Evolutionary conservation across 2,888 invertebrate species (phyloP), one percentile per base, ranked within the genome.

Genomic region (Clusia tigrina): DNA sequence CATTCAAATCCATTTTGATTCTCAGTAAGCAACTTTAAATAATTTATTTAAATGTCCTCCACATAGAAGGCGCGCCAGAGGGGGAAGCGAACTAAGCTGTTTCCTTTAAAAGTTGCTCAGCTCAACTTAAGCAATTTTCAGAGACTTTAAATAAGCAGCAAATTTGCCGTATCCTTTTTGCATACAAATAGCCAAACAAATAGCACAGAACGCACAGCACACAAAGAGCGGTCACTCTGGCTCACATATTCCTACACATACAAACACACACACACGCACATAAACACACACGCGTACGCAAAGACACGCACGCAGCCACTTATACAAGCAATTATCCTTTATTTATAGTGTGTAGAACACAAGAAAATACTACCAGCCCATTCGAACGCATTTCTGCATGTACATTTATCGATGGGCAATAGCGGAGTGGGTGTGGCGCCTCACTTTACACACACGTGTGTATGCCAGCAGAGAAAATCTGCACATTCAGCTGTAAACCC

Each of bases 311-410:
- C 15, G 42, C 26, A n/a, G 15, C 22, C 55, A 55, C 55, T 20
- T 24, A 37, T 24, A 22, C 54, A 22, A 46, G 60, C 60, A 60
- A 54, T 60, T 60, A 54, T 26, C 25, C 22, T 54, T 60, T 60
- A 54, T 54, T 60, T 46, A 60, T 46, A n/a, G 38, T 32, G 24
- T 54, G 22, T 32, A 12, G 32, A 32, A 12, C 32, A 12, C 10
- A 42, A 42, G 9, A 5, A n/a, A n/a, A n/a, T n/a, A n/a, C n/a
- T n/a, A n/a, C n/a, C n/a, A n/a, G n/a, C n/a, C n/a, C n/a, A n/a
- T n/a, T n/a, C n/a, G n/a, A n/a, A n/a, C n/a, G n/a, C n/a, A n/a
- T n/a, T n/a, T n/a, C n/a, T n/a, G n/a, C n/a, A n/a, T n/a, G n/a
- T n/a, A n/a, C n/a, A n/a, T n/a, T n/a, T n/a, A n/a, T n/a, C n/a